Conservation (phyloP, 2,797 vertebrate genomes). For the Zalophus californianus region DNA sequence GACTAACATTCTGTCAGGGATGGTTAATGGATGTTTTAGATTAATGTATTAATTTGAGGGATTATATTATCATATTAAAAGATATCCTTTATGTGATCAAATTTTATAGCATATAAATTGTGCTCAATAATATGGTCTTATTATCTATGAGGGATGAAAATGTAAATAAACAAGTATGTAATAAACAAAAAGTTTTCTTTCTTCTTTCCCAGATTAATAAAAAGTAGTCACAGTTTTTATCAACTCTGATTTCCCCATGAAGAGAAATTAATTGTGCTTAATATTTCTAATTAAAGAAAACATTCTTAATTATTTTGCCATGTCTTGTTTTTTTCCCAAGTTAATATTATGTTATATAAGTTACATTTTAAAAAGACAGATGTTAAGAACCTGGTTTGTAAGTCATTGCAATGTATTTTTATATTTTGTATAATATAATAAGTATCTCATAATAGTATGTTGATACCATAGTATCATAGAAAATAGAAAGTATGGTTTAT, state of each 20-base stretch:
- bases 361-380: background rate
- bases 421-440: background rate
- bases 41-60: background rate
- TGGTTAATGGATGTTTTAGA: background rate
- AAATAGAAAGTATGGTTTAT: background rate
- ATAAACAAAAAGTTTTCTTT: background rate
- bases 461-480: background rate
- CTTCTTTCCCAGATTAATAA: background rate
- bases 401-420: background rate
- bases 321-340: background rate
- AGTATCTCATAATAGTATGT: background rate
- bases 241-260: background rate
- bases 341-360: background rate
- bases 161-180: background rate
- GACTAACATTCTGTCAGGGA: background rate
- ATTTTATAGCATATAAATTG: background rate
- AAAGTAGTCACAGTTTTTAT: background rate
- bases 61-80: background rate
- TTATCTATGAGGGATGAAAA: background rate
- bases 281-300: background rate
- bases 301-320: background rate
- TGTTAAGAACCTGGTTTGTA: background rate
- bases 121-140: background rate
- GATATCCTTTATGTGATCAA: background rate
- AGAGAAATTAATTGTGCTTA: background rate